These are phyloP conservation scores for Tetramorium simillimum DNA, from an alignment of 1,140 invertebrate species.

Conservation along the genomic window DNA sequence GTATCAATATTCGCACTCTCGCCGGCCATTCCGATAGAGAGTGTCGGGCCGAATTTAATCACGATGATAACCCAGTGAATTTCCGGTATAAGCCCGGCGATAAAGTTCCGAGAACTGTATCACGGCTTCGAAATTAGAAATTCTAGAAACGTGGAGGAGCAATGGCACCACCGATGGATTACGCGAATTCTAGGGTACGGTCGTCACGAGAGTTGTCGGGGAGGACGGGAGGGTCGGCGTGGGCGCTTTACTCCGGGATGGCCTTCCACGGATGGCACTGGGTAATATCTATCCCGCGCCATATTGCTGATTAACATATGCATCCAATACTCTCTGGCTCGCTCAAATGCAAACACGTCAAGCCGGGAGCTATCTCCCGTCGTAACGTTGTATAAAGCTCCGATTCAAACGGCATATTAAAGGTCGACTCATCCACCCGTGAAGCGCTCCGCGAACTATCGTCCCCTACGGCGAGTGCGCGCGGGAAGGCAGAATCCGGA, in stretches of 20 bases:
- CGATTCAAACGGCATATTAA: conserved; percentile 84
- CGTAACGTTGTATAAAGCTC: conserved; percentile 81
- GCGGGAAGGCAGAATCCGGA: conserved; percentile 59
- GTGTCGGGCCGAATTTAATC: conserved; percentile 52
- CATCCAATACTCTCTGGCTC: conserved; percentile 81
- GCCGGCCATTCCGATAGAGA: neutral
- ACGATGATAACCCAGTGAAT: conserved; percentile 51
- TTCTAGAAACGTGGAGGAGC: conserved; percentile 66
- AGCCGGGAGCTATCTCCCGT: conserved; percentile 79
- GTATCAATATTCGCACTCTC: conserved; percentile 9
- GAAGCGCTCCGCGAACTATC: conserved; percentile 76
- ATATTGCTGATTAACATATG: conserved; percentile 85
- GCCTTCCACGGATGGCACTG: conserved; percentile 69
- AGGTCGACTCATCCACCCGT: conserved; percentile 80
- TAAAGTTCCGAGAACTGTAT: conserved; percentile 66
- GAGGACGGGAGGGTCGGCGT: conserved; percentile 51
- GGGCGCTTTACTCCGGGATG: conserved; percentile 70
- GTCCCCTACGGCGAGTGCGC: conserved; percentile 72
- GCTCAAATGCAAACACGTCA: conserved; percentile 82
- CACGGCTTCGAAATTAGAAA: conserved; percentile 75
- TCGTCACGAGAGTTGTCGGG: conserved; percentile 53
- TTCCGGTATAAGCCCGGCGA: conserved; percentile 20
- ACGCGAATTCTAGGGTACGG: conserved; percentile 68
- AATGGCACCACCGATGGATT: conserved; percentile 46
- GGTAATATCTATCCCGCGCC: conserved; percentile 81